Percentiles rank a stretch among this genome's conserved stretches.
Evolutionary conservation across 2,888 invertebrate genomes (phyloP).

Genomic region (Chymomyza fuscimana): DNA sequence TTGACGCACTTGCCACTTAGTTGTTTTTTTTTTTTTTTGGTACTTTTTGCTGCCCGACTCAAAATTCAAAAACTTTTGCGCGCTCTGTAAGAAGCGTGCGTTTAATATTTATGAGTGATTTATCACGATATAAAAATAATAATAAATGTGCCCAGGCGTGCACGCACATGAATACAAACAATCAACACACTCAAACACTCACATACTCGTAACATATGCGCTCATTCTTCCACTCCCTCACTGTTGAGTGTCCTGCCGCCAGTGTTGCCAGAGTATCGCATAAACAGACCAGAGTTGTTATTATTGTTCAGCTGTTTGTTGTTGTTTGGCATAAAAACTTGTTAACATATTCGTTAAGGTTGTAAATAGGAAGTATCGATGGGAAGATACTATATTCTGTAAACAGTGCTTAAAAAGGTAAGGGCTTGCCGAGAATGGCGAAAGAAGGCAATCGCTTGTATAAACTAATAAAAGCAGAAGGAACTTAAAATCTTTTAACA

Average conservation of each 20-base stretch:
- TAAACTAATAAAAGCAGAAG: too few relatives aligned
- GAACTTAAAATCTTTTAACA: too few relatives aligned
- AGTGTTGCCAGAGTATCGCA: background rate
- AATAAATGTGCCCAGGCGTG: slow-evolving; percentile 63
- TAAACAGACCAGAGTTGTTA: background rate
- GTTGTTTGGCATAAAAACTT: slow-evolving; percentile 53
- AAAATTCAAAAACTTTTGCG: slow-evolving; percentile 60
- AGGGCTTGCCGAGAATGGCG: too few relatives aligned
- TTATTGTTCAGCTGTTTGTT: background rate
- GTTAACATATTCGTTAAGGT: slow-evolving; percentile 41
- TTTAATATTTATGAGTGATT: slow-evolving; percentile 76
- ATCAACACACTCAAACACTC: slow-evolving; percentile 36
- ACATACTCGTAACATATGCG: background rate
- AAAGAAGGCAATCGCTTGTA: too few relatives aligned
- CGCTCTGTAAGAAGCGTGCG: slow-evolving; percentile 62
- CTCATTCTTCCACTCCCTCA: slow-evolving; percentile 12
- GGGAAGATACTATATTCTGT: background rate
- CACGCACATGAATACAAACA: slow-evolving; percentile 39
- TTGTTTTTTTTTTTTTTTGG: too few relatives aligned
- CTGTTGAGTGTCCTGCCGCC: background rate
- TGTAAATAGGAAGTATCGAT: background rate
- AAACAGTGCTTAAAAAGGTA: background rate
- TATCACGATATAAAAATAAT: slow-evolving; percentile 75
- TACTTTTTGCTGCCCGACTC: slow-evolving; percentile 16
- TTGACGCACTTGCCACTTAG: background rate